Evolutionary conservation across 2,888 invertebrate species (phyloP).

Genomic region (Euphydryas editha): DNA sequence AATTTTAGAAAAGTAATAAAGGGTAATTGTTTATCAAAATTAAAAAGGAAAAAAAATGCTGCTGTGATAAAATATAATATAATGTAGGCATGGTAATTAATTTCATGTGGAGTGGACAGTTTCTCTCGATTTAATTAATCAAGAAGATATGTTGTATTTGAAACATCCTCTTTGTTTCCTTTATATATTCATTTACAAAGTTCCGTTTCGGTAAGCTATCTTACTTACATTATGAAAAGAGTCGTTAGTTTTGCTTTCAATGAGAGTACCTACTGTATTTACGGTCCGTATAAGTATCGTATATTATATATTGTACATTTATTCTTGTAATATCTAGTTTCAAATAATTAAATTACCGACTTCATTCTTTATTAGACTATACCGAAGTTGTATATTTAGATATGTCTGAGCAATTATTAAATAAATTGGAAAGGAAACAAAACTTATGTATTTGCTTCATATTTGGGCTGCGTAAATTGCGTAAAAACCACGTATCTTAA

Average conservation of each 20-base stretch:
- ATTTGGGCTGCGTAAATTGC: too few species aligned
- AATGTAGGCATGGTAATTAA: not conserved
- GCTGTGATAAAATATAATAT: not conserved
- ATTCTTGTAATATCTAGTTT: not conserved
- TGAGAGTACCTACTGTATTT: slow-evolving; percentile 23
- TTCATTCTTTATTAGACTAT: not conserved
- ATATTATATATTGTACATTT: not conserved
- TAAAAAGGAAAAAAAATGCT: not conserved
- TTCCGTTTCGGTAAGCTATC: slow-evolving; percentile 34
- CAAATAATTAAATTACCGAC: not conserved
- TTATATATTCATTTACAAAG: slow-evolving; percentile 35
- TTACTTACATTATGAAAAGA: slow-evolving; percentile 22
- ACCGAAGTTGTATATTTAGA: too few species aligned
- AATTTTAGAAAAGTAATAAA: too few species aligned
- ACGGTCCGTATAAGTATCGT: slow-evolving; percentile 11
- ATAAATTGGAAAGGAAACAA: too few species aligned
- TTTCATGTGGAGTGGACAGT: not conserved
- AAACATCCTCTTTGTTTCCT: slow-evolving; percentile 32
- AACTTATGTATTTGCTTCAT: too few species aligned
- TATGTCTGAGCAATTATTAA: too few species aligned
- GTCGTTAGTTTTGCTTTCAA: slow-evolving; percentile 38
- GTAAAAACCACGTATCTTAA: too few species aligned
- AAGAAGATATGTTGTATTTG: slow-evolving; percentile 21
- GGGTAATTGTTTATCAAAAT: too few species aligned
- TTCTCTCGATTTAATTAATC: slow-evolving; percentile 13